Evolutionary conservation across 2,113 vertebrate genomes (phyloP).

Genomic region (Artemisiospiza belli): DNA sequence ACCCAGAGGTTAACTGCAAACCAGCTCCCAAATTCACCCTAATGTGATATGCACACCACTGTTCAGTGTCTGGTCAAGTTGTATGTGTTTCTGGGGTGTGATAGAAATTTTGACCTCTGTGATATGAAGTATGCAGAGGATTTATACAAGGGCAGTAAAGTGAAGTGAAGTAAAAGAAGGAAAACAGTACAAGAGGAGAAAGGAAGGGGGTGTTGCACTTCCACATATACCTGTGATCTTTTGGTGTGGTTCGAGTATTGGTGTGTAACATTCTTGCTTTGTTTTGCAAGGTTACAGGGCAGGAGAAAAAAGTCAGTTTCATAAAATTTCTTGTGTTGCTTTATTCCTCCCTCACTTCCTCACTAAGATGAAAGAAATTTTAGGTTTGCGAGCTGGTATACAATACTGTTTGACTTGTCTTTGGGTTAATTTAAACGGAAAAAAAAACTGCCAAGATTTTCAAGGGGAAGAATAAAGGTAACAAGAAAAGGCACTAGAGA

Average conservation of each 20-base stretch:
- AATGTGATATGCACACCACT: not conserved
- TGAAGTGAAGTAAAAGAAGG: not conserved
- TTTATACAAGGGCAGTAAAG: not conserved
- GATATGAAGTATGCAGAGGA: not conserved
- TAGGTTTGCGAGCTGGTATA: not conserved
- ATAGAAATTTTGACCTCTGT: not conserved
- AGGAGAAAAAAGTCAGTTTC: not conserved
- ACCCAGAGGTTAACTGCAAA: not conserved
- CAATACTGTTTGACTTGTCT: not conserved
- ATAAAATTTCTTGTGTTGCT: not conserved
- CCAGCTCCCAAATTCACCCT: not conserved
- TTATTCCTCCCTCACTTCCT: not conserved
- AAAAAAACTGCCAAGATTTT: not conserved
- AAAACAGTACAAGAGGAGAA: not conserved
- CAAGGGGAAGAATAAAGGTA: not conserved
- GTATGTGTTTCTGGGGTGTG: not conserved
- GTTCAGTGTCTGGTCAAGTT: not conserved
- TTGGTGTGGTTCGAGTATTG: conserved; percentile 10
- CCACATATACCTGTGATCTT: not conserved
- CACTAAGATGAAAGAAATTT: not conserved
- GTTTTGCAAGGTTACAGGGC: conserved; percentile 4
- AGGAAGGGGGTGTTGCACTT: conserved; percentile 31
- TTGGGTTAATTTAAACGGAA: not conserved
- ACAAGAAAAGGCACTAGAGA: not conserved
- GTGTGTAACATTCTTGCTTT: not conserved